Conservation (phyloP, 2,888 invertebrate species). For the Antheraea assamensis region DNA sequence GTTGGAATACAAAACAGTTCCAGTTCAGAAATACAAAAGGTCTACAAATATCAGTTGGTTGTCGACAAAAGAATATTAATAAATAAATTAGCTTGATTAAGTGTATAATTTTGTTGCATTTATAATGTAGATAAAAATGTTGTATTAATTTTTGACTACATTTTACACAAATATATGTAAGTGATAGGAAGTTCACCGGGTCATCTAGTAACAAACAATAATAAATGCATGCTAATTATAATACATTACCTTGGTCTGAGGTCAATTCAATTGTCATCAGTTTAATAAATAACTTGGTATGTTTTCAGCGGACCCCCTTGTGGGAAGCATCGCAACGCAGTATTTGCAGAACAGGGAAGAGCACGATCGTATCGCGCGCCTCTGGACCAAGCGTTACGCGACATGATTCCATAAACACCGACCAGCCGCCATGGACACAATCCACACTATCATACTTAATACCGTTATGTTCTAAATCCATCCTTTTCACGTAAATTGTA, state of each 20-base stretch:
- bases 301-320: conserved; percentile 94
- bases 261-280: background rate
- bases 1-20: too few species aligned
- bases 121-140: too few species aligned
- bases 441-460: conserved; percentile 66
- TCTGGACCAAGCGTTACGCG: conserved; percentile 99
- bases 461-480: conserved; percentile 73
- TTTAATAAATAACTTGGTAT: background rate
- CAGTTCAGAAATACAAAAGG: too few species aligned
- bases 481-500: conserved; percentile 66
- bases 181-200: too few species aligned
- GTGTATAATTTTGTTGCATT: too few species aligned
- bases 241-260: background rate
- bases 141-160: too few species aligned
- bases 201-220: too few species aligned
- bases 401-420: conserved; percentile 86
- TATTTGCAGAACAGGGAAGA: conserved; percentile 98
- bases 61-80: too few species aligned
- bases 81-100: too few species aligned
- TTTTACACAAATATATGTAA: too few species aligned
- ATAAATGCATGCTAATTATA: background rate
- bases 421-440: conserved; percentile 52
- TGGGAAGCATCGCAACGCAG: conserved; percentile 99
- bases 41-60: too few species aligned
- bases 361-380: conserved; percentile 98